A percentile compares a stretch with the other conserved stretches of the same genome.
These are phyloP conservation scores for Sebastes hubbsi DNA, from an alignment of 2,797 vertebrate genomes.

Conservation along the genomic window DNA sequence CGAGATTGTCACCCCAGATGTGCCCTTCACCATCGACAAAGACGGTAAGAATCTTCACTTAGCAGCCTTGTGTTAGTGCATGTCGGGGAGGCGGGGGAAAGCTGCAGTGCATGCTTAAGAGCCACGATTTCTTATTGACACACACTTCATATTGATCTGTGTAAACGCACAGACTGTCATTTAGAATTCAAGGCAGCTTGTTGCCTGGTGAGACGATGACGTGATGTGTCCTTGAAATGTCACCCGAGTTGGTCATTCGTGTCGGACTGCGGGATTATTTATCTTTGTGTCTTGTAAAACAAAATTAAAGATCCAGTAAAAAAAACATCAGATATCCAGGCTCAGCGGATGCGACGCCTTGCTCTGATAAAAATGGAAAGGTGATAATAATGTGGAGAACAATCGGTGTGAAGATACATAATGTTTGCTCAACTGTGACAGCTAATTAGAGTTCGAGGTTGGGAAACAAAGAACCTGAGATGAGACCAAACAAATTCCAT, in stretches of 20 bases:
- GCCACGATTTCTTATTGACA: slow-evolving; percentile 35
- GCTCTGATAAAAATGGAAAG: not conserved
- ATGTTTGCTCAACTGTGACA: slow-evolving; percentile 1
- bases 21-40: slow-evolving; percentile 94
- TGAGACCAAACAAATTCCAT: not conserved
- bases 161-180: slow-evolving; percentile 38
- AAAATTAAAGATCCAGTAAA: slow-evolving; percentile 22
- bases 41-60: slow-evolving; percentile 85
- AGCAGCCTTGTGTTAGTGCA: not conserved
- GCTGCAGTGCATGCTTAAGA: slow-evolving; percentile 3
- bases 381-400: not conserved
- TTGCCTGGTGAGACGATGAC: slow-evolving; percentile 12
- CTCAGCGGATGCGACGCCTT: not conserved
- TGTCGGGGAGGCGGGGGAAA: not conserved
- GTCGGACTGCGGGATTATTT: not conserved
- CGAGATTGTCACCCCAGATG: slow-evolving; percentile 93
- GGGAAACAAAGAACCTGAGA: not conserved
- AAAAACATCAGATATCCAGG: not conserved
- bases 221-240: slow-evolving; percentile 56
- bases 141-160: slow-evolving; percentile 44
- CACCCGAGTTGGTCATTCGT: slow-evolving; percentile 1
- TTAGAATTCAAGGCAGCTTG: slow-evolving; percentile 48
- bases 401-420: not conserved
- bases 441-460: not conserved
- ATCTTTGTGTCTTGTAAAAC: slow-evolving; percentile 6